Evolutionary conservation across 2,797 vertebrate genomes (phyloP), one percentile per base, ranked within the genome.

Genomic region (Danio tinwini): DNA sequence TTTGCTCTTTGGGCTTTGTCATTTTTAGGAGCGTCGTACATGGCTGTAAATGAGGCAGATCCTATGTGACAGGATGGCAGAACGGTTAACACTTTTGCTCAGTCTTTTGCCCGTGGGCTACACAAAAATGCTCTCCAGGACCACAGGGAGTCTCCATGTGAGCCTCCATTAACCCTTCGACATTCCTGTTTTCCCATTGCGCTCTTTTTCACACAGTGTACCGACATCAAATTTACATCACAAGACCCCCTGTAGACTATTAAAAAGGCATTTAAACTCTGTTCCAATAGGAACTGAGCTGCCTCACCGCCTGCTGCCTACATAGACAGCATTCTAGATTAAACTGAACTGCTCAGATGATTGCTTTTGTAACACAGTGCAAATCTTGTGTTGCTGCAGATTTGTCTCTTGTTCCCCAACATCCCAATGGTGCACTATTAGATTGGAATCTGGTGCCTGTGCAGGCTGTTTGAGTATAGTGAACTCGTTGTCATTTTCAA

Each of bases 11-110:
- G 81, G 70, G 72, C 84, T 44, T 50, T 81, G 85, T 89, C 86
- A 87, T 81, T 84, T 84, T 83, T 14, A 39, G 74, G 62, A 81
- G 76, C 81, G 58, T 83, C 82, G 83, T 85, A 78, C 63, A 78
- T 89, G 87, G 85, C 83, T 62, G 52, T 68, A 81, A 53, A 79
- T 90, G 88, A 90, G 87, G 86, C 78, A 85, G 85, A 91, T 91
- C 85, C 78, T 76, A 85, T 80, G 81, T 91, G 90, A 91, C 90
- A 91, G 88, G 80, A 87, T 88, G 84, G 88, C 88, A 91, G 88
- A 91, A 89, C 85, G 85, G 86, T 87, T 89, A 91, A 89, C 84
- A 80, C 81, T 83, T 88, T 68, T 59, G 83, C 76, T 86, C 84
- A 86, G 83, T 59, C 85, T 85, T 87, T 87, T 83, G 83, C 88